Evolutionary conservation across 2,113 vertebrate species (phyloP).

Genomic region (Nothoprocta perdicaria): DNA sequence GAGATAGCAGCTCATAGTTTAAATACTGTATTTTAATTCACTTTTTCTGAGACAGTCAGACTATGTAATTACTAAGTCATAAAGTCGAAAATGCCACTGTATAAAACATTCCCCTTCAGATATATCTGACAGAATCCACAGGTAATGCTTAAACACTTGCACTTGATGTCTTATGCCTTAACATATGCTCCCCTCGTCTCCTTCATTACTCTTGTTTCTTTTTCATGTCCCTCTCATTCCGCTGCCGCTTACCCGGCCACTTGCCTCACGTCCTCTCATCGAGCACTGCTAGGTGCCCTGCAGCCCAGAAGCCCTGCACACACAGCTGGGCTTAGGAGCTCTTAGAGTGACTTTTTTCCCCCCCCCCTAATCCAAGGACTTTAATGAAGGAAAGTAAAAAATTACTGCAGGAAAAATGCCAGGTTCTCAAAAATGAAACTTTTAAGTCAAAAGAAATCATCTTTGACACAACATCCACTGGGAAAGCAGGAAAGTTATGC

Average conservation of each 20-base stretch:
- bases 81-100: constrained; percentile 68
- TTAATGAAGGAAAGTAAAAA: not conserved
- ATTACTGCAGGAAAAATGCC: not conserved
- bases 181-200: not conserved
- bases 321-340: not conserved
- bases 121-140: constrained; percentile 38
- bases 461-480: not conserved
- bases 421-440: constrained; percentile 23
- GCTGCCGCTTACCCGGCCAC: not conserved
- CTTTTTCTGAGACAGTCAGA: constrained; percentile 68
- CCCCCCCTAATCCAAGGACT: not conserved
- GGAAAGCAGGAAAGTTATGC: not conserved
- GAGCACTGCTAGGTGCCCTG: not conserved
- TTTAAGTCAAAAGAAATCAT: constrained; percentile 25
- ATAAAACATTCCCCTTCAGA: constrained; percentile 62
- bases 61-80: constrained; percentile 71
- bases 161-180: constrained; percentile 8
- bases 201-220: constrained; percentile 31
- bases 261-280: not conserved
- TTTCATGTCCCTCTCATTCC: not conserved
- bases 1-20: constrained; percentile 64
- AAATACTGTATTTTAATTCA: constrained; percentile 77
- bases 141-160: constrained; percentile 61
- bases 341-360: not conserved
- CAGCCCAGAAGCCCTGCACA: accelerated